A percentile compares a stretch with the other conserved stretches of the same genome.
Conservation (phyloP, 2,888 invertebrate species). For the Drosophila atripex region DNA sequence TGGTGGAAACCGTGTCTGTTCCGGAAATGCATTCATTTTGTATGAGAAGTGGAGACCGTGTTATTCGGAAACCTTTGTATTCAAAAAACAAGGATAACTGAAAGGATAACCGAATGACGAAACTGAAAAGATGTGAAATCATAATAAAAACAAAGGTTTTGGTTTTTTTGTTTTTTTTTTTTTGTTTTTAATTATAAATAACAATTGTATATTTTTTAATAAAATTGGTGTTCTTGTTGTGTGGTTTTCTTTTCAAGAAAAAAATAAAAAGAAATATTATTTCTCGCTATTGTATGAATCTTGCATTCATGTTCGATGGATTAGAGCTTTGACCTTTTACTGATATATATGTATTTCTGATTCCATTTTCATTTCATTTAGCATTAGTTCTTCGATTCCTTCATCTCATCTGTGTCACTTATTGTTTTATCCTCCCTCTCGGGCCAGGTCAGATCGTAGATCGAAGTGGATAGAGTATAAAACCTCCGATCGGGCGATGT, state of each 20-base stretch:
- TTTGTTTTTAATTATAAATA: slow-evolving; percentile 83
- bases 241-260: slow-evolving; percentile 58
- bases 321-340: slow-evolving; percentile 35
- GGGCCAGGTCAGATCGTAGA: slow-evolving; percentile 17
- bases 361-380: slow-evolving; percentile 1
- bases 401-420: slow-evolving; percentile 22
- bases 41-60: slow-evolving; percentile 9
- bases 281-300: slow-evolving; percentile 41
- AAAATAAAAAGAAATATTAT: slow-evolving; percentile 49
- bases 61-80: slow-evolving; percentile 14
- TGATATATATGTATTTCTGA: slow-evolving; percentile 4
- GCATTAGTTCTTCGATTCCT: slow-evolving; percentile 1
- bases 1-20: slow-evolving; percentile 61
- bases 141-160: slow-evolving; percentile 70
- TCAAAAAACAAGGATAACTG: slow-evolving; percentile 14
- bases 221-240: slow-evolving; percentile 69
- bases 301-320: slow-evolving; percentile 44
- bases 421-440: slow-evolving; percentile 9
- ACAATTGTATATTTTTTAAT: slow-evolving; percentile 83
- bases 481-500: slow-evolving; percentile 1
- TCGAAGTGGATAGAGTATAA: slow-evolving; percentile 10
- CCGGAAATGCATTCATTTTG: slow-evolving; percentile 41
- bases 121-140: slow-evolving; percentile 54
- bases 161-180: slow-evolving; percentile 75
- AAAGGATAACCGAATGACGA: slow-evolving; percentile 18